phyloP scores from a whole-genome alignment of 1,140 invertebrate species.

The Drosophila sechellia region DNA sequence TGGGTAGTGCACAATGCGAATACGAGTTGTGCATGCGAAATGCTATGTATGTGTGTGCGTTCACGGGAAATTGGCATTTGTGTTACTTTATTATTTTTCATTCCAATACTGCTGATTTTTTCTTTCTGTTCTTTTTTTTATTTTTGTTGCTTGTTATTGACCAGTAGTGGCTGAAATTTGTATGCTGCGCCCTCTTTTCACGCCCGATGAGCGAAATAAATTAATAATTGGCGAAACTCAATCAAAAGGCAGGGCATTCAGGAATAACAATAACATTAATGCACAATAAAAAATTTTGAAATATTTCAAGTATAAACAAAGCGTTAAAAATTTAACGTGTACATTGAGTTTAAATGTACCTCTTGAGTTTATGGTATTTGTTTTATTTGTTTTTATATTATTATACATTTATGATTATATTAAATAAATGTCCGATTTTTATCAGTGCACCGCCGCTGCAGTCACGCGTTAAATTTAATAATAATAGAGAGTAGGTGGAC shows the following conservation, averaged over 20 bases:
- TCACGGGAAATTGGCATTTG: constrained; percentile 78
- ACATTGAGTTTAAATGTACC: too few relatives aligned
- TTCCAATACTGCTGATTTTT: constrained; percentile 17
- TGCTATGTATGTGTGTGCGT: constrained; percentile 41
- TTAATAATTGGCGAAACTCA: constrained; percentile 56
- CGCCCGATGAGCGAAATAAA: constrained; percentile 58
- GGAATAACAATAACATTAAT: constrained; percentile 48
- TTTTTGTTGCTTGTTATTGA: constrained; percentile 45
- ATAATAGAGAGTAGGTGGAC: constrained; percentile 6
- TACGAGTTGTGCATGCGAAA: constrained; percentile 61
- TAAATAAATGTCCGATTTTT: neutral
- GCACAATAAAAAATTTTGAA: neutral
- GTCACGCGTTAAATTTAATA: constrained; percentile 21
- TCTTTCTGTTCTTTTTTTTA: neutral
- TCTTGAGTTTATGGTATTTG: too few relatives aligned
- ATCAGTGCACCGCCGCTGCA: neutral
- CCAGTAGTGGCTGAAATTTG: constrained; percentile 53
- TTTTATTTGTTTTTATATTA: too few relatives aligned
- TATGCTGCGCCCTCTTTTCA: constrained; percentile 56
- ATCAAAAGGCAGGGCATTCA: constrained; percentile 65
- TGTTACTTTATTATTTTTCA: constrained; percentile 71
- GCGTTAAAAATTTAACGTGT: too few relatives aligned
- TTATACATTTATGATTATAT: too few relatives aligned
- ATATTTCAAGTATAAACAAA: too few relatives aligned
- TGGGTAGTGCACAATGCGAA: constrained; percentile 50